Conservation (phyloP, 2,113 vertebrate species). For the Lepidothrix coronata region DNA sequence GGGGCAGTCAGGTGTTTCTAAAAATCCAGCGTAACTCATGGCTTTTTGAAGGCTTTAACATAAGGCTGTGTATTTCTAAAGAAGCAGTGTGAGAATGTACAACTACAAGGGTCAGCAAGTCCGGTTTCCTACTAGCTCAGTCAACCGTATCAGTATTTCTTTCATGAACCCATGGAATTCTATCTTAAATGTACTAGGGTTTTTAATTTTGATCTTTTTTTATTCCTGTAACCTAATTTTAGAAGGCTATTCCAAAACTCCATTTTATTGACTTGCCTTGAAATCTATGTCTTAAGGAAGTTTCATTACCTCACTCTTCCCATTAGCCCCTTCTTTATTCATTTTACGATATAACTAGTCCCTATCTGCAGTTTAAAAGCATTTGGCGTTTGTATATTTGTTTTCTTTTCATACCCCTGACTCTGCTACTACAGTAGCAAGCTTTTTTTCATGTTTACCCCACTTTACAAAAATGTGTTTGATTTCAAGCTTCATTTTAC, state of each 20-base stretch:
- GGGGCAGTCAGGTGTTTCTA: background rate
- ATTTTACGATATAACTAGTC: background rate
- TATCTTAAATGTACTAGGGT: background rate
- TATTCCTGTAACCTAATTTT: background rate
- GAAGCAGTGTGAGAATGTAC: background rate
- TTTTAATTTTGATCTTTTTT: background rate
- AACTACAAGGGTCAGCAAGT: background rate
- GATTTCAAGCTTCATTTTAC: background rate
- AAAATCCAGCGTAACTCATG: background rate
- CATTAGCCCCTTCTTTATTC: background rate
- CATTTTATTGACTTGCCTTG: background rate
- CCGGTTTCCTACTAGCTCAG: background rate
- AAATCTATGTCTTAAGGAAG: background rate
- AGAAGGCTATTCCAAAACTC: background rate
- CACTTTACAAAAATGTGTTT: background rate
- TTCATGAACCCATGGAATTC: background rate
- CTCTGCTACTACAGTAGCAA: background rate
- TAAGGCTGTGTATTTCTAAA: background rate
- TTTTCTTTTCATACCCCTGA: background rate
- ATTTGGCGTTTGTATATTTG: background rate
- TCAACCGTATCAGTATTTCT: background rate
- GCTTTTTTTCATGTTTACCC: background rate
- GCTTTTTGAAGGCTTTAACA: background rate
- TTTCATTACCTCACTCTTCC: background rate
- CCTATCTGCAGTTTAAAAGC: background rate